Percentiles rank a stretch among this genome's conserved stretches.
Conservation (phyloP, 1,140 invertebrate species). For the Aphelinus atriplicis region DNA sequence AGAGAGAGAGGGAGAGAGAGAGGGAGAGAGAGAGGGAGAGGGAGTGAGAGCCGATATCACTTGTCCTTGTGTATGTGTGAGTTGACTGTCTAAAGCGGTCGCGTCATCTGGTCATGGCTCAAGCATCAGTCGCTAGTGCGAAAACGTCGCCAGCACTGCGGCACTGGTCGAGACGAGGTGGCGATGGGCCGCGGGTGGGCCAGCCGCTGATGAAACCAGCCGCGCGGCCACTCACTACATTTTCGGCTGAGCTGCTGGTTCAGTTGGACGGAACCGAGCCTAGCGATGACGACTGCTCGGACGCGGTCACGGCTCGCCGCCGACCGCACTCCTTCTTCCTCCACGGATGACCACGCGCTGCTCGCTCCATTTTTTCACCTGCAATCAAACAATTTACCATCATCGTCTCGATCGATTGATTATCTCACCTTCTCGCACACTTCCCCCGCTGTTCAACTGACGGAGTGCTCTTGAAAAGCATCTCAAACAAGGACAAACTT, state of each 20-base stretch:
- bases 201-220: constrained; percentile 2
- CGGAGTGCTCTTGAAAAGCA: no score
- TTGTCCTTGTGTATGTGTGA: no score
- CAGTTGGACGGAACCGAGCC: constrained; percentile 6
- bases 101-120: not conserved
- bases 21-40: not conserved
- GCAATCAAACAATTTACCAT: no score
- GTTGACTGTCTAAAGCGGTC: no score
- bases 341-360: constrained; percentile 7
- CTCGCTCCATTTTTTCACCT: not conserved
- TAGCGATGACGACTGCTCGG: constrained; percentile 17
- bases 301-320: constrained; percentile 23
- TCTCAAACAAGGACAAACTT: no score
- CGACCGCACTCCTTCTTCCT: constrained; percentile 15
- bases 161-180: not conserved
- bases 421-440: no score
- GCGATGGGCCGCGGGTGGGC: not conserved
- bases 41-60: no score
- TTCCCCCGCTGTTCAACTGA: no score
- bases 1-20: not conserved
- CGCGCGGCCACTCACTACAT: not conserved
- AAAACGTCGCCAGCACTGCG: constrained; percentile 1
- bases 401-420: no score
- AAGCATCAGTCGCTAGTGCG: constrained; percentile 6
- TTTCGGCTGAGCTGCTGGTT: not conserved